Conservation (phyloP, 2,113 vertebrate species). For the Petroica traversi region DNA sequence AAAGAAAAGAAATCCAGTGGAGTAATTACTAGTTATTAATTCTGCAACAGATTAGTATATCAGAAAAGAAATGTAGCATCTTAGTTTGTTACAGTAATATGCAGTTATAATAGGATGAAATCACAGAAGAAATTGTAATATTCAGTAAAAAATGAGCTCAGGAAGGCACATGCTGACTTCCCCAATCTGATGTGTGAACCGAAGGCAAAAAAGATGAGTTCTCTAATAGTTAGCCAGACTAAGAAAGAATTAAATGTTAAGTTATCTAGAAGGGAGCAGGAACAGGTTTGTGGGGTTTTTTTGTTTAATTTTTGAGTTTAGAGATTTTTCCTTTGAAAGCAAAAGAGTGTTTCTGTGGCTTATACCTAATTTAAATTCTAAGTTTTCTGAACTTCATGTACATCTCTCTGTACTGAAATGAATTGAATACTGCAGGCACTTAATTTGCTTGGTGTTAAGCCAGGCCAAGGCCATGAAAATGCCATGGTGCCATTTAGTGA, state of each 20-base stretch:
- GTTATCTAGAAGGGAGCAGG: not conserved
- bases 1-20: not conserved
- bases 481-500: constrained; percentile 44
- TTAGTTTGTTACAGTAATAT: not conserved
- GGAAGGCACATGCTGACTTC: not conserved
- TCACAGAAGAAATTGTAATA: not conserved
- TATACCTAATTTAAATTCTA: constrained; percentile 1
- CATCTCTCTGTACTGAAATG: not conserved
- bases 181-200: not conserved
- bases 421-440: constrained; percentile 7
- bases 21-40: not conserved
- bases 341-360: not conserved
- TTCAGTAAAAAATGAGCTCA: not conserved
- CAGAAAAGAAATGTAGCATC: not conserved
- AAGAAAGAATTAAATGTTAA: not conserved
- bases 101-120: not conserved
- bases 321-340: not conserved
- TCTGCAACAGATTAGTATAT: not conserved
- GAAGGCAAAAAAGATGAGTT: not conserved
- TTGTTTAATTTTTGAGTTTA: not conserved
- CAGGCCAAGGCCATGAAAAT: constrained; percentile 55
- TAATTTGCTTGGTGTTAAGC: constrained; percentile 19
- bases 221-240: not conserved
- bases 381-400: not conserved
- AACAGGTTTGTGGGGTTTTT: not conserved